Evolutionary conservation across 2,888 invertebrate species (phyloP), one percentile per base, ranked within the genome.

Genomic region (Oligia fasciuncula): DNA sequence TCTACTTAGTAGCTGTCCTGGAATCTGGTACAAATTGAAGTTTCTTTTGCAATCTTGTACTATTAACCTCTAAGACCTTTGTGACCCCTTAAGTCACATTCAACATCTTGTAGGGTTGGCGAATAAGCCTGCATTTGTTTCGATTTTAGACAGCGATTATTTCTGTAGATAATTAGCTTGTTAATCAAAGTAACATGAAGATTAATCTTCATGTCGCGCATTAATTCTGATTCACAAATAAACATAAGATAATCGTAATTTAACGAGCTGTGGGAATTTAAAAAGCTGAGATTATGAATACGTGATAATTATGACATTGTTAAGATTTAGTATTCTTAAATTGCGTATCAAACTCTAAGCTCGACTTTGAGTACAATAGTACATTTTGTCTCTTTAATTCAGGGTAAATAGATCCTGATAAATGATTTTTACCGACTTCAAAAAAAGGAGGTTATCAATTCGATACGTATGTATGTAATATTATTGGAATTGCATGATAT

Each of bases 1-100:
- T 2, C 3, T 35, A 40, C 40, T 40, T 40, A 40, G 40, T 40
- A 40, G 40, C 4, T 68, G 17, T 79, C 14, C 29, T 51, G 40
- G 3, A 74, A 74, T 62, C 67, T 70, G 35, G 71, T 29, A 49
- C 60, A 78, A 75, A 73, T 73, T 73, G 51, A 65, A 82, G 63
- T 79, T 73, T 84, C 35, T 75, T 68, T 29, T 29, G 68, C 43
- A 76, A 77, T 80, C 49, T 74, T 72, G 71, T n/a, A 77, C 72
- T 73, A 77, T 66, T 84, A 72, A 77, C 85, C 81, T 80, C 43
- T 4, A 1, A 19, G 69, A 82, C 79, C 77, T 63, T 73, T 65
- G 17, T 74, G 72, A 82, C 73, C 77, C 14, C 43, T 62, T 73
- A 62, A 62, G 78, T 84, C 82, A 82, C 79, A 67, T 76, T 70